Evolutionary conservation across 1,140 invertebrate genomes (phyloP), one percentile per base, ranked within the genome.

Genomic region (Drosophila parabipectinata): DNA sequence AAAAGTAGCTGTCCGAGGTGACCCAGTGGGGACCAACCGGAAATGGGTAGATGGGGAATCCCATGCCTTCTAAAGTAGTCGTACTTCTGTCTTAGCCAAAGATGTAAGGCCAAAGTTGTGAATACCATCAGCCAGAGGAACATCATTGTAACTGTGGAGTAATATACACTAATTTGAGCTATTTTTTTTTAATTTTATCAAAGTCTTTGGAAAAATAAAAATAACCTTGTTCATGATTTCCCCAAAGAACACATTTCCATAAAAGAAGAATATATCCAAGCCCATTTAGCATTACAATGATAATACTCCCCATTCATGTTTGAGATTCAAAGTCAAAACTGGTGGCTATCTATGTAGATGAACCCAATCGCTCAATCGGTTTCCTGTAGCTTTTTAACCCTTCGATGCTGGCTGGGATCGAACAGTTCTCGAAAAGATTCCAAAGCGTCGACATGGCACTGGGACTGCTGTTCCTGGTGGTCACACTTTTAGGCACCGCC

Each of bases 11-110:
- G 45, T 5, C 75, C 63, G 0, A 91, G 48, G 60, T 90, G 81
- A 18, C 90, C 90, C 58, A 91, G 54, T 6, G 91, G 71, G 0
- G 79, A 75, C 63, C 68, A 81, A 10, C 15, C 41, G 9, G 76
- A 58, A 1, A 55, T 55, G 12, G 78, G 53, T 8, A 91, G 45
- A 59, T 76, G 57, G 0, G 83, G 72, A 5, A 91, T 59, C 2
- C 77, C 72, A 5, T 53, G 55, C 0, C 53, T 45, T 7, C 41
- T 37, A 32, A 91, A 91, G 60, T 89, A 91, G 8, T 50, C n/a
- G 24, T 90, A 91, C 18, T 60, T 60, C 8, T 75, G 47, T 3
- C 53, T 45, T 4, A 88, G 9, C 51, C 74, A 77, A 0, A 78
- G 6, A 14, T 82, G 62, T 6, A 50, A 14, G 4, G n/a, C 9